A percentile compares a stretch with the other conserved stretches of the same genome.
phyloP scores from a whole-genome alignment of 2,113 vertebrate genomes.

The Cyprichromis sp. region DNA sequence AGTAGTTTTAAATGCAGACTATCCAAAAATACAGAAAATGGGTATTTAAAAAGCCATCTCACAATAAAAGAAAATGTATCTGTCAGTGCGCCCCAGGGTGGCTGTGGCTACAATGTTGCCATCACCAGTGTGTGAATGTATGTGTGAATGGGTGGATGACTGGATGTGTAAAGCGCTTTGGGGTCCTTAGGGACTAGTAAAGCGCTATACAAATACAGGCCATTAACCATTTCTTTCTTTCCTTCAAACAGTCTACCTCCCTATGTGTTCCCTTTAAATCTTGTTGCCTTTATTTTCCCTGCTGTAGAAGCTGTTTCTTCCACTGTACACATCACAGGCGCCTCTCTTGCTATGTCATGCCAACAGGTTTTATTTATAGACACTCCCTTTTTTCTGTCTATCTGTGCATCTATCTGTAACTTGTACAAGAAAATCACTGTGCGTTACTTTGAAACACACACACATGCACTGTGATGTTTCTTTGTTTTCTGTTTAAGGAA shows the following conservation, averaged over 20 bases:
- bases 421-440: not conserved
- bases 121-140: not conserved
- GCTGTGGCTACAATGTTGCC: not conserved
- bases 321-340: not conserved
- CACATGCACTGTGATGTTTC: not conserved
- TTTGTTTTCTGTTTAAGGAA: not conserved
- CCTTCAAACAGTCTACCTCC: not conserved
- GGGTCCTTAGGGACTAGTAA: not conserved
- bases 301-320: not conserved
- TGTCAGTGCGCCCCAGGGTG: not conserved
- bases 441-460: not conserved
- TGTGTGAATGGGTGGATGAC: not conserved
- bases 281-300: not conserved
- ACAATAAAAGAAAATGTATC: not conserved
- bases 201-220: not conserved
- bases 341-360: constrained; percentile 52
- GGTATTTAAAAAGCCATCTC: not conserved
- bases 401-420: not conserved
- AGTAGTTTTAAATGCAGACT: not conserved
- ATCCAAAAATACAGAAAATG: not conserved
- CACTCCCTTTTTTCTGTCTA: not conserved
- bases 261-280: not conserved
- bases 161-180: not conserved
- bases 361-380: constrained; percentile 51
- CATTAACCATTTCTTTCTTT: not conserved